Conservation (phyloP, 2,113 vertebrate species). For the Leucopsar rothschildi region DNA sequence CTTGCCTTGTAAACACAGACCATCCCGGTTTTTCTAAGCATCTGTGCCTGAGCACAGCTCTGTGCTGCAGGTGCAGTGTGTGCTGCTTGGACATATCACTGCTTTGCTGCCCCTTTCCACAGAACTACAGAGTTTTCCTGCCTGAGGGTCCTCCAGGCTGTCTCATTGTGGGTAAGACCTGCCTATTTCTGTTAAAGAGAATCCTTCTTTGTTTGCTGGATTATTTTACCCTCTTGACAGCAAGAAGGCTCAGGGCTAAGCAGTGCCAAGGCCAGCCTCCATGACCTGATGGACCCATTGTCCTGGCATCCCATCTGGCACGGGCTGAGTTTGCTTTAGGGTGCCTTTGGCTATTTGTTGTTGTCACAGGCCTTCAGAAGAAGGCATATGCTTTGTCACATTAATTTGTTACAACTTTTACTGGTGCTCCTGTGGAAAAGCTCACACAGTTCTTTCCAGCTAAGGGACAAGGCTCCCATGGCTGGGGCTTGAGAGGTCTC, state of each 20-base stretch:
- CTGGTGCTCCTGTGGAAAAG: background rate
- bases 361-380: background rate
- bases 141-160: background rate
- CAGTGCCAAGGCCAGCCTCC: background rate
- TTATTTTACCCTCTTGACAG: background rate
- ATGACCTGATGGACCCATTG: background rate
- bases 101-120: background rate
- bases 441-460: background rate
- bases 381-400: background rate
- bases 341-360: background rate
- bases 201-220: background rate
- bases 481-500: accelerated
- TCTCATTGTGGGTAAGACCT: background rate
- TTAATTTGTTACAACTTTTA: background rate
- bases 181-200: background rate
- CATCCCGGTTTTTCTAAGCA: background rate
- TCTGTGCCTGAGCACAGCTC: background rate
- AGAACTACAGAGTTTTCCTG: background rate
- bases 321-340: background rate
- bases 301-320: background rate
- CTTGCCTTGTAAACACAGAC: background rate
- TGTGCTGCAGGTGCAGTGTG: background rate
- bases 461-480: accelerated
- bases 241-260: background rate
- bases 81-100: background rate